A percentile compares a stretch with the other conserved stretches of the same genome.
These are phyloP conservation scores for Cygnus buccinator DNA, from an alignment of 2,113 vertebrate species.

Conservation along the genomic window DNA sequence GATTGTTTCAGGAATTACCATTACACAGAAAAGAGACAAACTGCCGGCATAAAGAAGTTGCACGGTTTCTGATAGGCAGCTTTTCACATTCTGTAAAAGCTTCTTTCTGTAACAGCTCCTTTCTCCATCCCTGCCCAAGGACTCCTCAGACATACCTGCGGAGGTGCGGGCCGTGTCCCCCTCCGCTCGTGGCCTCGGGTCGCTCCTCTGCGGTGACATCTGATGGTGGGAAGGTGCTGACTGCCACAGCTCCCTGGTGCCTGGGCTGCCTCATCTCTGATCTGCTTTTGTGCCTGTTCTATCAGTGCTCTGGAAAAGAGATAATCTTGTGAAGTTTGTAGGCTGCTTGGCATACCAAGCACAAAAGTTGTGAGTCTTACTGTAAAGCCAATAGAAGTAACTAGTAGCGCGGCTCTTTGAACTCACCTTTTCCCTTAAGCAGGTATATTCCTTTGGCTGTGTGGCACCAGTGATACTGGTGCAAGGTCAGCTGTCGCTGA, in stretches of 20 bases:
- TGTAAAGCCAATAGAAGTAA: neutral
- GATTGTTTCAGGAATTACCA: neutral
- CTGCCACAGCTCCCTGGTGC: neutral
- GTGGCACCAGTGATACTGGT: neutral
- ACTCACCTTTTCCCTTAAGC: neutral
- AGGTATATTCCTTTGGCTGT: neutral
- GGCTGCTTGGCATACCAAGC: neutral
- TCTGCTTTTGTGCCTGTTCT: neutral
- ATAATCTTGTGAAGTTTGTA: neutral
- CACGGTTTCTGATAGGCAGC: neutral
- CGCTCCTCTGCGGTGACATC: neutral
- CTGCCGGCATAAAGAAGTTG: neutral
- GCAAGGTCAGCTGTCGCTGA: neutral
- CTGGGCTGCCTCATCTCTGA: neutral
- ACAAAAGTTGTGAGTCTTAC: neutral
- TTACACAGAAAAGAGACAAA: neutral
- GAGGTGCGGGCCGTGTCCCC: neutral
- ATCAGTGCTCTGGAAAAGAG: neutral
- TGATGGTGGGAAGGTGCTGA: neutral
- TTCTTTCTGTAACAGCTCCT: neutral
- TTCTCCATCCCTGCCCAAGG: neutral
- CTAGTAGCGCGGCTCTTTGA: neutral
- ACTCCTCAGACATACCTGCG: neutral
- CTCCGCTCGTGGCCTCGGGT: fast-evolving
- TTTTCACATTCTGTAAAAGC: neutral